A percentile compares a stretch with the other conserved stretches of the same genome.
Evolutionary conservation across 2,888 invertebrate species (phyloP).

Genomic region (Pediacus dermestoides): DNA sequence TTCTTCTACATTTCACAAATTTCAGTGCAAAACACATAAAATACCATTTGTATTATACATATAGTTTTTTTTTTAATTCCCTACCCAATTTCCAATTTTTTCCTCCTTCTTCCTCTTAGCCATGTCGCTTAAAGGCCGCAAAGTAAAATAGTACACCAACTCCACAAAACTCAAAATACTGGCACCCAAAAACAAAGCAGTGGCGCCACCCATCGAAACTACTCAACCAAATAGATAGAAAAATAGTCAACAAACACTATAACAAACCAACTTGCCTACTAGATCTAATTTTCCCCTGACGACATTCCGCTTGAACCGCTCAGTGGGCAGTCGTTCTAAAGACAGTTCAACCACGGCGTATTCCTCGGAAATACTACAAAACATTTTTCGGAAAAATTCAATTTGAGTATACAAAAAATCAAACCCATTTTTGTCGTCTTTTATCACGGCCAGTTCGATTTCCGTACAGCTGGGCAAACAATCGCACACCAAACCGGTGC

Average conservation of each 20-base stretch:
- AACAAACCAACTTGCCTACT: constrained; percentile 52
- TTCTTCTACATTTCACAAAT: too few species aligned
- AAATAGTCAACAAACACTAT: constrained; percentile 14
- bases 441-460: constrained; percentile 63
- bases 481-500: constrained; percentile 62
- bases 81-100: too few species aligned
- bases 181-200: constrained; percentile 59
- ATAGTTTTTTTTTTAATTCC: too few species aligned
- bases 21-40: too few species aligned
- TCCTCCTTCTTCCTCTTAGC: too few species aligned
- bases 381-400: background rate
- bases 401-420: background rate
- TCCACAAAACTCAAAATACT: constrained; percentile 60
- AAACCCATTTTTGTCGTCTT: constrained; percentile 53
- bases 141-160: constrained; percentile 53
- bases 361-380: constrained; percentile 39
- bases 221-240: too few species aligned
- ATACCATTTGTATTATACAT: too few species aligned
- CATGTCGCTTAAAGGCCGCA: too few species aligned
- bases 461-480: constrained; percentile 71
- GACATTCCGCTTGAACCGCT: constrained; percentile 64
- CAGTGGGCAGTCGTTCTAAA: constrained; percentile 63
- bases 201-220: constrained; percentile 60
- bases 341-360: constrained; percentile 56
- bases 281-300: constrained; percentile 63